Evolutionary conservation across 2,888 invertebrate genomes (phyloP).

Genomic region (Xylota sylvarum): DNA sequence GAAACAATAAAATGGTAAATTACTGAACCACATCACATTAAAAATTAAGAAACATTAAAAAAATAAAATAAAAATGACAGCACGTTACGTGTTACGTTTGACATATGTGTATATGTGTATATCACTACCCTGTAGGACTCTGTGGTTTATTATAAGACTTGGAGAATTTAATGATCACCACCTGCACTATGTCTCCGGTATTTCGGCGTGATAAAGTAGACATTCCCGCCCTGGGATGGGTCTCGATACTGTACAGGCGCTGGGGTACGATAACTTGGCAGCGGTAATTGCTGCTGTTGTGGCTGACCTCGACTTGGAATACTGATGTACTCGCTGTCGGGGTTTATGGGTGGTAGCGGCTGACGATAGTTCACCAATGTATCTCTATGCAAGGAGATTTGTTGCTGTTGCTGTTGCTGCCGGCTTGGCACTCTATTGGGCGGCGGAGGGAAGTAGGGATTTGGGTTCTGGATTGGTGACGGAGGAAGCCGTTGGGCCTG

Average conservation of each 20-base stretch:
- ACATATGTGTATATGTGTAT: conserved; percentile 25
- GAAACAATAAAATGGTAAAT: conserved; percentile 24
- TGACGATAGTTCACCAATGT: conserved; percentile 83
- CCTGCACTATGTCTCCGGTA: conserved; percentile 78
- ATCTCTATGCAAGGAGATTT: conserved; percentile 79
- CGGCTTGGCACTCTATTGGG: conserved; percentile 53
- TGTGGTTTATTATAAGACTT: background rate
- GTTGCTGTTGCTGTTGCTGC: conserved; percentile 87
- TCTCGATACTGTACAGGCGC: conserved; percentile 60
- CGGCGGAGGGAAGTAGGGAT: conserved; percentile 78
- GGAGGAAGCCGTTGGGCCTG: conserved; percentile 69
- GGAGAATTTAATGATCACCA: conserved; percentile 44
- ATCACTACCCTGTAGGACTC: conserved; percentile 55
- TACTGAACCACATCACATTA: conserved; percentile 68
- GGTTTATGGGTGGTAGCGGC: conserved; percentile 89
- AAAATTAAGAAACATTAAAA: conserved; percentile 27
- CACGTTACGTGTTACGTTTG: conserved; percentile 40
- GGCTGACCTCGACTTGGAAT: conserved; percentile 75
- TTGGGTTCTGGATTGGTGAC: conserved; percentile 78
- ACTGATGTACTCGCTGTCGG: conserved; percentile 87
- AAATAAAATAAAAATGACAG: conserved; percentile 48
- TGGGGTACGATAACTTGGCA: conserved; percentile 66
- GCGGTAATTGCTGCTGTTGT: conserved; percentile 66
- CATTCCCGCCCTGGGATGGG: conserved; percentile 69
- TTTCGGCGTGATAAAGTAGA: conserved; percentile 79